A percentile compares a stretch with the other conserved stretches of the same genome.
Evolutionary conservation across 35 echinoderm and acorn worm species (phyloP).

Genomic region (Ophioderma brevispina): DNA sequence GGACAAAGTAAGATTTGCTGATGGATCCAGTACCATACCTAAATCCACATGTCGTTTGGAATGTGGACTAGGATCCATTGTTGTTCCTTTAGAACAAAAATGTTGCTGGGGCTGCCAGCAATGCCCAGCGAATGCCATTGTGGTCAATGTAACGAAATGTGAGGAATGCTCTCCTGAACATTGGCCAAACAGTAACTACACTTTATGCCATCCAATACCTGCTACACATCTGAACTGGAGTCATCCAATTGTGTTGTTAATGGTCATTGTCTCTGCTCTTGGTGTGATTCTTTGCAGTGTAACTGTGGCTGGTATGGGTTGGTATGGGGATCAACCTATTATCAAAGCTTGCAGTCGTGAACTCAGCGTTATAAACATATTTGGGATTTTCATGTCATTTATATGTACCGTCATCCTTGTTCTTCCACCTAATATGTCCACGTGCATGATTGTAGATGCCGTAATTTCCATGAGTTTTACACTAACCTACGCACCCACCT

Average conservation of each 20-base stretch:
- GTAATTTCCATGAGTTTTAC: constrained; percentile 39
- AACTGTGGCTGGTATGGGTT: neutral
- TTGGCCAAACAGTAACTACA: constrained; percentile 17
- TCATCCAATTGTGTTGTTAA: neutral
- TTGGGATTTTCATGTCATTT: constrained; percentile 34
- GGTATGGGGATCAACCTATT: constrained; percentile 4
- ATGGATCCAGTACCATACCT: neutral
- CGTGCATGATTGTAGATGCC: constrained; percentile 18
- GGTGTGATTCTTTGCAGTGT: constrained; percentile 5
- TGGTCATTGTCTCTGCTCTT: neutral
- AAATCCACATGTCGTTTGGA: constrained; percentile 11
- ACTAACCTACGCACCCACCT: constrained; percentile 41
- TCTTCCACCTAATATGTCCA: constrained; percentile 12
- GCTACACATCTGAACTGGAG: neutral
- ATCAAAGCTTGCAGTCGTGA: constrained; percentile 59
- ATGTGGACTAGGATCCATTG: neutral
- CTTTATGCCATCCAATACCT: constrained; percentile 9
- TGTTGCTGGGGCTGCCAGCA: constrained; percentile 40
- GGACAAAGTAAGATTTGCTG: neutral
- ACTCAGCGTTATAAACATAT: constrained; percentile 42
- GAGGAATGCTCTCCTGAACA: neutral
- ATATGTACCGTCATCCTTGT: constrained; percentile 18
- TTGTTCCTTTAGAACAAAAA: neutral
- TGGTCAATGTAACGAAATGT: neutral
- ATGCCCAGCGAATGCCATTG: constrained; percentile 24